These are phyloP conservation scores for Epinotia ramella DNA, from an alignment of 2,888 invertebrate genomes.

Conservation along the genomic window DNA sequence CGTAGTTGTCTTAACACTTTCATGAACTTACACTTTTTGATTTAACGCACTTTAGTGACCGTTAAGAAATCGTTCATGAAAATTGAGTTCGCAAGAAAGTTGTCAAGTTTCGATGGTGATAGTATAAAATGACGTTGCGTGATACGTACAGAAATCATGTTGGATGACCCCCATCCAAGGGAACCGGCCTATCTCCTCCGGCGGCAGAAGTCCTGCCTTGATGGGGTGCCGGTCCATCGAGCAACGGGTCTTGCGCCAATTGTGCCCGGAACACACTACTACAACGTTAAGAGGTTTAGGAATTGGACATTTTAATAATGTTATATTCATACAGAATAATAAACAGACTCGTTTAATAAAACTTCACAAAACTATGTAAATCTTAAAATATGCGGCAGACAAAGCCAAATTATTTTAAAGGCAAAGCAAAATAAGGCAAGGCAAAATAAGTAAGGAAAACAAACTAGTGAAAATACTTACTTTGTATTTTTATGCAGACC, in stretches of 20 bases:
- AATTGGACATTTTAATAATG: neutral
- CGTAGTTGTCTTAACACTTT: too few relatives aligned
- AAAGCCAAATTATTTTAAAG: too few relatives aligned
- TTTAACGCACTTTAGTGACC: too few relatives aligned
- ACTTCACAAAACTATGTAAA: too few relatives aligned
- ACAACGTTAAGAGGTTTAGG: neutral
- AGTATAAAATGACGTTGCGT: neutral
- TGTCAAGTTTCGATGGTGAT: neutral
- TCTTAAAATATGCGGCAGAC: too few relatives aligned
- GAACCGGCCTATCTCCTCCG: constrained; percentile 60
- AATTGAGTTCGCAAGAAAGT: neutral
- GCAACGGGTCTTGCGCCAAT: constrained; percentile 6
- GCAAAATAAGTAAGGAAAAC: too few relatives aligned
- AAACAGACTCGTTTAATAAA: too few relatives aligned
- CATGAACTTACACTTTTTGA: too few relatives aligned
- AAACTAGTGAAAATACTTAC: neutral
- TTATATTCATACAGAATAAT: too few relatives aligned
- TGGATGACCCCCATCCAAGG: constrained; percentile 73
- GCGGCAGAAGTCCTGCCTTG: constrained; percentile 55
- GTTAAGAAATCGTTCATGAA: neutral
- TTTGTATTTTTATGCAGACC: neutral
- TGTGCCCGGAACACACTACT: neutral
- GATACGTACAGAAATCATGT: constrained; percentile 65
- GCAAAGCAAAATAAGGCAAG: too few relatives aligned
- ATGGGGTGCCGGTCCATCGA: constrained; percentile 16